Conservation (phyloP, 2,113 vertebrate species). For the Aix galericulata region DNA sequence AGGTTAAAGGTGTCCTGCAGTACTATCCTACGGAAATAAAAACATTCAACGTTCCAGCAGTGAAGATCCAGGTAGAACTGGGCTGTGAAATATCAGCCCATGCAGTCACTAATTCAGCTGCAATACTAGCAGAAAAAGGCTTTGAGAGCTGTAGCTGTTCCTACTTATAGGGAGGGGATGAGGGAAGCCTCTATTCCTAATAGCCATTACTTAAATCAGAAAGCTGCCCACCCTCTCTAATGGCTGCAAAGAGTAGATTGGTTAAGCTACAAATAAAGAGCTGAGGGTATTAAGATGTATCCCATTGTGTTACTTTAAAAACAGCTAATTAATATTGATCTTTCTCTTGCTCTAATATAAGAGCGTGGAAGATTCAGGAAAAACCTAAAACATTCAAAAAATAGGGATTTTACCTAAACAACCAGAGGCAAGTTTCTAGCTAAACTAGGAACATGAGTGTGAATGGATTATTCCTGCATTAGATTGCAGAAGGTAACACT, state of each 20-base stretch:
- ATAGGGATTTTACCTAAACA: background rate
- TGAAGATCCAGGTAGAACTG: background rate
- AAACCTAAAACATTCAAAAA: background rate
- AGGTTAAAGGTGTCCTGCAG: background rate
- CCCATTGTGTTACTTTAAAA: background rate
- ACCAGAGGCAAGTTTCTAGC: background rate
- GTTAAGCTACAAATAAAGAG: background rate
- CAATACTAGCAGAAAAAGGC: background rate
- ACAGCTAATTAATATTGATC: background rate
- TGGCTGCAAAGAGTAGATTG: too few species aligned
- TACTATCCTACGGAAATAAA: conserved; percentile 43
- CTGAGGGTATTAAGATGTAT: background rate
- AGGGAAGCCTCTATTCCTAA: background rate
- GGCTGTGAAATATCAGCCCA: fast-evolving
- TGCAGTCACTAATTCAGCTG: background rate
- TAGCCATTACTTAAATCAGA: background rate
- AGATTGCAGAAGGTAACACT: background rate
- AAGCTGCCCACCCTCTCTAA: background rate
- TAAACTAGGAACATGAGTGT: too few species aligned
- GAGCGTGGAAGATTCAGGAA: background rate
- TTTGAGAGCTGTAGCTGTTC: background rate
- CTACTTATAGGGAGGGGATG: too few species aligned
- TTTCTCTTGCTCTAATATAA: background rate
- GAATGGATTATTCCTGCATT: background rate
- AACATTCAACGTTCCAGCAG: background rate